Base-by-base conservation (phyloP, 2,113 vertebrate genomes). In the Colossoma macropomum region DNA sequence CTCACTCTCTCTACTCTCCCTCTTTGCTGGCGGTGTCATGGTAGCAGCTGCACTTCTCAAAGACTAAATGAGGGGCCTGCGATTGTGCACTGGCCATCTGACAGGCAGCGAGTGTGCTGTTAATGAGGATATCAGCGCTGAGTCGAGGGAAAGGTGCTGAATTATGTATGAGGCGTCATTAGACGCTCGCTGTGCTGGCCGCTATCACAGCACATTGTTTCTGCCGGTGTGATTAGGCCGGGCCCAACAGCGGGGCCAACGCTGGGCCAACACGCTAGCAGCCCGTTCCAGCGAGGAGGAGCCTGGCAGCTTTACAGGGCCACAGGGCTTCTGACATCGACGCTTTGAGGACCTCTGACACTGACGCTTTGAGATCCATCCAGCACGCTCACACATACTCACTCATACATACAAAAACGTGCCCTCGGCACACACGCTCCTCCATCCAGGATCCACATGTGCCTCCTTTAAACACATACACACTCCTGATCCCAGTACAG, bases 111-210 rank as follows among this genome's bases (percentile, higher is more conserved):
- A 97, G 97, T 96, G 97, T 97, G 96, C 95, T 91, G 94, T 96
- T 99, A 99, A 99, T 99, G 98, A 99, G 97, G 97, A 97, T 97
- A 98, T 98, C 97, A 97, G 97, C 97, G 95, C 95, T 95, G 96
- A 97, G 98, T 97, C 97, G 99, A 98, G 97, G 95, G 96, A 98
- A 98, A 99, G 97, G 97, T 99, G 97, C 97, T 99, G 98, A 98
- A 99, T 99, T 98, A 99, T 99, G 97, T 97, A 99, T 99, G 98
- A 99, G 97, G 98, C 96, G 98, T 98, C 98, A 99, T 99, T 97
- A 99, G 97, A 96, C 92, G 96, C 93, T 97, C 96, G 96, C 95
- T 93, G 96, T 92, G 97, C 96, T 96, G 96, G 96, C 96, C 97
- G 98, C 98, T 97, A 99, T 99, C 99, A 99, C 95, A 95, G 96